These are phyloP conservation scores for Parapsyche elsis DNA, from an alignment of 1,140 invertebrate genomes.

Conservation along the genomic window DNA sequence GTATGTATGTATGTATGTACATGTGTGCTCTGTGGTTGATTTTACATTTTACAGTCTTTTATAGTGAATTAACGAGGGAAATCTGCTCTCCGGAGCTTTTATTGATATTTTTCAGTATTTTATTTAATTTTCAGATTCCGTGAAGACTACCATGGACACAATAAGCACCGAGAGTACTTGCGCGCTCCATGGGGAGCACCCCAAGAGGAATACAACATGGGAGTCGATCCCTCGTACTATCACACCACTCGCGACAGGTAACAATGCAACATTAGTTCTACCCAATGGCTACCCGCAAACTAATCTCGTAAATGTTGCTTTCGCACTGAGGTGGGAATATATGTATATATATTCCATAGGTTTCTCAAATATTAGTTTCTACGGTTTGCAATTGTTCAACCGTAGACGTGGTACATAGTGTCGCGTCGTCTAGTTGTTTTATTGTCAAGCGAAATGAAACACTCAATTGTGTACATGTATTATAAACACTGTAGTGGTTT, in stretches of 20 bases:
- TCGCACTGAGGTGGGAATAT: slow-evolving; percentile 5
- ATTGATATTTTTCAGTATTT: neutral
- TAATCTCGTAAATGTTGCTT: slow-evolving; percentile 5
- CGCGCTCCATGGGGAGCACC: slow-evolving; percentile 48
- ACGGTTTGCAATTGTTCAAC: too few relatives aligned
- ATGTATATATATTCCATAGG: neutral
- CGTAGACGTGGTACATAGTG: too few relatives aligned
- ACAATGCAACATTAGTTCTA: too few relatives aligned
- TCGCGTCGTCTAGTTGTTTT: too few relatives aligned
- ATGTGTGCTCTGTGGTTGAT: neutral
- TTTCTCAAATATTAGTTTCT: too few relatives aligned
- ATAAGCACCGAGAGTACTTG: slow-evolving; percentile 51
- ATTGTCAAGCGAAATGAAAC: too few relatives aligned
- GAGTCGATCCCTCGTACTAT: slow-evolving; percentile 51
- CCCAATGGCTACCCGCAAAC: slow-evolving; percentile 17
- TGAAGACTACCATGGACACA: slow-evolving; percentile 50
- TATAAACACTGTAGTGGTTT: too few relatives aligned
- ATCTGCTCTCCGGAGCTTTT: too few relatives aligned
- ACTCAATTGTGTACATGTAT: too few relatives aligned
- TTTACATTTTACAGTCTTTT: too few relatives aligned
- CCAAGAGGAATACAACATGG: slow-evolving; percentile 51
- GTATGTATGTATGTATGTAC: neutral
- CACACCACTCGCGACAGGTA: slow-evolving; percentile 26
- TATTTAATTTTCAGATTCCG: slow-evolving; percentile 50
- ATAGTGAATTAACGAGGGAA: too few relatives aligned